A percentile compares a stretch with the other conserved stretches of the same genome.
These are phyloP conservation scores for Troides oblongomaculatus DNA, from an alignment of 2,888 invertebrate genomes.

Conservation along the genomic window DNA sequence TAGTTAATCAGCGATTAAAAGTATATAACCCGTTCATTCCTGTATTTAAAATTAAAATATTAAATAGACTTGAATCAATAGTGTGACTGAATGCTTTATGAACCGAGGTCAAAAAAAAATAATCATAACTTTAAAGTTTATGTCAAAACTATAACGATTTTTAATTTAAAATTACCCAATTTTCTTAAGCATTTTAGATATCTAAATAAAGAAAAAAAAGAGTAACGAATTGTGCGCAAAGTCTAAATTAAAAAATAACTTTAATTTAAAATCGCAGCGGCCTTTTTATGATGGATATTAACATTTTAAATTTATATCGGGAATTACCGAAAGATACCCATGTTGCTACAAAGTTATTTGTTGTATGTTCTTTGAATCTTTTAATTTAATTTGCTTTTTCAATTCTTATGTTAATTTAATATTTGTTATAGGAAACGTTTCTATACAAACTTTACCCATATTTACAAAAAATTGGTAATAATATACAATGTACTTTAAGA, in stretches of 20 bases:
- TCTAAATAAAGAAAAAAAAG: too few relatives aligned
- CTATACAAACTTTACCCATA: constrained; percentile 20
- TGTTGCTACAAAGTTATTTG: constrained; percentile 50
- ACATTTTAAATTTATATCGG: constrained; percentile 10
- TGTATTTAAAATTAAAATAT: too few relatives aligned
- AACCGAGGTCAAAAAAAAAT: too few relatives aligned
- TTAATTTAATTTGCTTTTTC: background rate
- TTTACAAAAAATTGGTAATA: constrained; percentile 41
- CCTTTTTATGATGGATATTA: constrained; percentile 16
- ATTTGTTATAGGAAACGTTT: constrained; percentile 21
- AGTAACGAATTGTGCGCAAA: too few relatives aligned
- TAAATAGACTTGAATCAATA: too few relatives aligned
- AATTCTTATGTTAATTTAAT: background rate
- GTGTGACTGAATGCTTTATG: too few relatives aligned
- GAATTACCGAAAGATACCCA: constrained; percentile 29
- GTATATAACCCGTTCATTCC: too few relatives aligned
- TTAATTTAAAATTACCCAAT: background rate
- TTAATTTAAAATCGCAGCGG: background rate
- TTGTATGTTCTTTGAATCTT: constrained; percentile 44
- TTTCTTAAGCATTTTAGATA: background rate
- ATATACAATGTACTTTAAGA: constrained; percentile 39
- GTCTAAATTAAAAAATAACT: too few relatives aligned
- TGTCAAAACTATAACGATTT: background rate
- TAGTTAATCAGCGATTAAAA: too few relatives aligned
- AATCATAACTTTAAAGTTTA: background rate